These are phyloP conservation scores for Lepus oiostolus DNA, from an alignment of 2,797 vertebrate species.

Conservation along the genomic window DNA sequence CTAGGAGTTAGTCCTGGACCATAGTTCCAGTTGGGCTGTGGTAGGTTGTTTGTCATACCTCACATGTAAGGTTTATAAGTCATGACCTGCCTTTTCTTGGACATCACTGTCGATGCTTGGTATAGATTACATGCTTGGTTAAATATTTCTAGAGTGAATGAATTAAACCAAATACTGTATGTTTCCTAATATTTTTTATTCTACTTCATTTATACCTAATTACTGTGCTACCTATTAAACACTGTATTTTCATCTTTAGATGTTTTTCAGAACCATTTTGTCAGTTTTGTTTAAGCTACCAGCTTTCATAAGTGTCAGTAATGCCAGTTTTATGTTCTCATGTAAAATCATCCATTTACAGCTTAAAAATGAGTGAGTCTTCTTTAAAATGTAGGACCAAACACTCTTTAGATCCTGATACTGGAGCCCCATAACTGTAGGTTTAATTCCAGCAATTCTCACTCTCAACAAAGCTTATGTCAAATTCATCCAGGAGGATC, in stretches of 20 bases:
- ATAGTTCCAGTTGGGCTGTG: neutral
- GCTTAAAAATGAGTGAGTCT: constrained; percentile 60
- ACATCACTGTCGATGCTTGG: neutral
- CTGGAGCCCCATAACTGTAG: neutral
- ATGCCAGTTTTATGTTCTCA: constrained; percentile 46
- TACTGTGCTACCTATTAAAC: neutral
- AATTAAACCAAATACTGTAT: neutral
- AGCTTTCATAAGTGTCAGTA: constrained; percentile 33
- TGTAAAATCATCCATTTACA: constrained; percentile 22
- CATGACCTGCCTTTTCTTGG: neutral
- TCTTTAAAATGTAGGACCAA: constrained; percentile 17
- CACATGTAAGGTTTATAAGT: neutral
- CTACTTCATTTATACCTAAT: constrained; percentile 16
- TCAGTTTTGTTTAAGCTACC: constrained; percentile 53
- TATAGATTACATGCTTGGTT: constrained; percentile 26
- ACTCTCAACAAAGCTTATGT: constrained; percentile 28
- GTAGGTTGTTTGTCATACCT: neutral
- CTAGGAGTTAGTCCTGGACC: neutral
- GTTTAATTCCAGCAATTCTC: constrained; percentile 43
- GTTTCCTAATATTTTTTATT: constrained; percentile 6
- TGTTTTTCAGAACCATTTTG: constrained; percentile 61
- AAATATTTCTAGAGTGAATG: constrained; percentile 38
- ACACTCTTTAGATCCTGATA: constrained; percentile 34
- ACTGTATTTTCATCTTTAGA: constrained; percentile 39
- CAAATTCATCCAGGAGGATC: neutral